Conservation (phyloP, 2,797 vertebrate species). For the Sebastes oblongus region DNA sequence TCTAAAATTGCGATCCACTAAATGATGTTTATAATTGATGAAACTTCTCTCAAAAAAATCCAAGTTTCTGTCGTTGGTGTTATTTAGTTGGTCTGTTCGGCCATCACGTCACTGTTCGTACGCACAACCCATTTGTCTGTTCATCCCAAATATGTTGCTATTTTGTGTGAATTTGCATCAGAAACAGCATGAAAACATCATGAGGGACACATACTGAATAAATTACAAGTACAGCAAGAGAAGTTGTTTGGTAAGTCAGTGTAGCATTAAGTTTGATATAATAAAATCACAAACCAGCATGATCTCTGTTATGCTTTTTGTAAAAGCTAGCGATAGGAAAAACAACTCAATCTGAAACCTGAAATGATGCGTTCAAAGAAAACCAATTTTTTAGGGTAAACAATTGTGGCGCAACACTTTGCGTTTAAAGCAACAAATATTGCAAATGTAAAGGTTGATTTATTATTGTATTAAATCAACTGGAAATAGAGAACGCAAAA, state of each 20-base stretch:
- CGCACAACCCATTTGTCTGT: not conserved
- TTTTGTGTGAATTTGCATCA: not conserved
- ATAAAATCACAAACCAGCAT: constrained; percentile 5
- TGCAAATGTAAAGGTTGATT: not conserved
- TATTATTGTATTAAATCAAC: not conserved
- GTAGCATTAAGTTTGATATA: not conserved
- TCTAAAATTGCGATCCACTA: not conserved
- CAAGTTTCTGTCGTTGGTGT: not conserved
- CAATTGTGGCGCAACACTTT: not conserved
- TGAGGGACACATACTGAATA: not conserved
- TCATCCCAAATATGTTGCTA: not conserved
- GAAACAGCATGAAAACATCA: not conserved
- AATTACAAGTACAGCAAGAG: not conserved
- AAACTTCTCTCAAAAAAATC: not conserved
- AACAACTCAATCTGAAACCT: not conserved
- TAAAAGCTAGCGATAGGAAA: not conserved
- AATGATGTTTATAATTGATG: not conserved
- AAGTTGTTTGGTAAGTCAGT: not conserved
- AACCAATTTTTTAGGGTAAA: not conserved
- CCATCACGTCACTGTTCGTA: not conserved
- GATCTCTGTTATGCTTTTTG: not conserved
- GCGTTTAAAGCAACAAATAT: not conserved
- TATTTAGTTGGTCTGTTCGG: not conserved
- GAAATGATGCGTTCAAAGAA: not conserved
- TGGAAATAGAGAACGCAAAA: not conserved